Conservation (phyloP, 2,888 invertebrate genomes). For the Nasonia oneida region DNA sequence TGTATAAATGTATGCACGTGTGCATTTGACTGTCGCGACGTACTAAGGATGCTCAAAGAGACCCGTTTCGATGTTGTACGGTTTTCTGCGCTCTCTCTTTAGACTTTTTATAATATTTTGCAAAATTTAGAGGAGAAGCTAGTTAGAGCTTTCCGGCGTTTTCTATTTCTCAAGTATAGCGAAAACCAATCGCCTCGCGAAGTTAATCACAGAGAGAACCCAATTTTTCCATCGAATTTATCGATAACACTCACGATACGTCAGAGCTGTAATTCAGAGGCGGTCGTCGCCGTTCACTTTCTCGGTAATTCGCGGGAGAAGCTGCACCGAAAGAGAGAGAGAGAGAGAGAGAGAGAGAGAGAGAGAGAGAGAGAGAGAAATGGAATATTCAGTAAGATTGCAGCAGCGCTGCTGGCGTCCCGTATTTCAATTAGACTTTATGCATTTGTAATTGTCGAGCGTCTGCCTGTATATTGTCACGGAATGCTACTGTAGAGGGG, state of each 20-base stretch:
- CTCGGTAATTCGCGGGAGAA: neutral
- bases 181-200: neutral
- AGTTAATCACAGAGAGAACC: neutral
- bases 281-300: neutral
- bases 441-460: slow-evolving; percentile 30
- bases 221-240: slow-evolving; percentile 1
- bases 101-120: neutral
- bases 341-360: neutral
- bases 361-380: neutral
- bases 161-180: too few relatives aligned
- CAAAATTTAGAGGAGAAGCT: neutral
- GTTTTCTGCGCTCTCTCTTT: neutral
- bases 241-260: neutral
- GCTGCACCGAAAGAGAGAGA: neutral
- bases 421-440: slow-evolving; percentile 44
- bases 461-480: neutral
- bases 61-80: neutral
- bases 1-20: neutral
- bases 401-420: neutral
- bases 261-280: neutral
- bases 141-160: too few relatives aligned
- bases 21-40: slow-evolving; percentile 1
- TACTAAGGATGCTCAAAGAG: neutral
- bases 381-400: slow-evolving; percentile 32
- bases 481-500: neutral